Conservation (phyloP, 2,888 invertebrate species). For the Trimorus sp. region DNA sequence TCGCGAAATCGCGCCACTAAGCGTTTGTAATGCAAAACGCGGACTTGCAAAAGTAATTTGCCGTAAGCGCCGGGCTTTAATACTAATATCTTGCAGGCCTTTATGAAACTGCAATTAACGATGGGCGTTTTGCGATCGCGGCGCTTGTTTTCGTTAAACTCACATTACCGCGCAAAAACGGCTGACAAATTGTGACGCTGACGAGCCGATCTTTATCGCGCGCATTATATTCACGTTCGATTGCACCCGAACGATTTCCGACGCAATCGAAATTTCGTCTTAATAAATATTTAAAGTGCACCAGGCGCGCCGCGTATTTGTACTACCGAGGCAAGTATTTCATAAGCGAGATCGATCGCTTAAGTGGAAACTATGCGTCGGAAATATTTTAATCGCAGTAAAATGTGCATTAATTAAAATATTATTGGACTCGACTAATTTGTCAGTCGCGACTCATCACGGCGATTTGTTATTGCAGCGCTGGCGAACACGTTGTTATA, state of each 20-base stretch:
- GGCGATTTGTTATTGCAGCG: too few species aligned
- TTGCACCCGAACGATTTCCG: too few species aligned
- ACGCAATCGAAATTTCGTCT: too few species aligned
- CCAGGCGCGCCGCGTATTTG: too few species aligned
- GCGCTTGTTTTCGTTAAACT: not conserved
- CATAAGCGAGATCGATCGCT: not conserved
- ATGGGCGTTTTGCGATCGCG: not conserved
- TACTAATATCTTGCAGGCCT: slow-evolving; percentile 6
- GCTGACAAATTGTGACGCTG: too few species aligned
- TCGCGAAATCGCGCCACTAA: not conserved
- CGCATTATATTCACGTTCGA: too few species aligned
- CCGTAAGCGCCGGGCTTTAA: slow-evolving; percentile 2
- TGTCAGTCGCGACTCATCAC: too few species aligned
- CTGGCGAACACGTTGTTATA: too few species aligned
- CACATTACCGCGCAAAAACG: not conserved
- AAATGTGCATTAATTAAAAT: slow-evolving; percentile 2
- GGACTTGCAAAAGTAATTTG: slow-evolving; percentile 22
- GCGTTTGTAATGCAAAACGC: slow-evolving; percentile 22
- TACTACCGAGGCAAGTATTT: not conserved
- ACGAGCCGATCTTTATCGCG: too few species aligned
- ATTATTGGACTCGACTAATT: too few species aligned
- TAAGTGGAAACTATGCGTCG: not conserved
- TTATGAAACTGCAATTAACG: slow-evolving; percentile 2
- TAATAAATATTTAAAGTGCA: too few species aligned
- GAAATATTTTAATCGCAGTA: not conserved